Conservation (phyloP, 2,797 vertebrate genomes). For the Syndactyla subalaris region DNA sequence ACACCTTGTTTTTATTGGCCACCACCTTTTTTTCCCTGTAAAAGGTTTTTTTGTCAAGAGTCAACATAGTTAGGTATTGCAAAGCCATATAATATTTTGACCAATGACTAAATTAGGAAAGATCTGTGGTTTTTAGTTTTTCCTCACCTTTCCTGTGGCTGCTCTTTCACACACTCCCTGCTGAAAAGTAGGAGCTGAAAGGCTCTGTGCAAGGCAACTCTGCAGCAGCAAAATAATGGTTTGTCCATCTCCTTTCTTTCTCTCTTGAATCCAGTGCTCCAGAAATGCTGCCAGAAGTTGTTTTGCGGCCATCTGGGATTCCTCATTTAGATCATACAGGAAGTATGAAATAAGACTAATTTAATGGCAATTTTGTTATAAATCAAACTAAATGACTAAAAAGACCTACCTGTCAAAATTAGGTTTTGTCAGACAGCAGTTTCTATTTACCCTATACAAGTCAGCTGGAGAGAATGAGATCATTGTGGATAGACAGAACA, state of each 20-base stretch:
- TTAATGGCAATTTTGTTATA: not conserved
- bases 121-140: not conserved
- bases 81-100: conserved; percentile 16
- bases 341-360: conserved; percentile 19
- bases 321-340: conserved; percentile 11
- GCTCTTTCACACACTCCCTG: not conserved
- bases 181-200: not conserved
- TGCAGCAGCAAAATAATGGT: not conserved
- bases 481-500: conserved; percentile 34
- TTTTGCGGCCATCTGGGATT: not conserved
- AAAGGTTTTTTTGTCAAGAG: conserved; percentile 34
- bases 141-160: not conserved
- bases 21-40: not conserved
- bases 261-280: not conserved
- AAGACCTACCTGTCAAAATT: conserved; percentile 45
- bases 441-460: conserved; percentile 23
- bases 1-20: conserved; percentile 34
- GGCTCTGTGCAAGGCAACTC: not conserved
- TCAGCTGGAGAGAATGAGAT: conserved; percentile 61
- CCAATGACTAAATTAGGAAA: conserved; percentile 8
- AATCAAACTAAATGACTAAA: conserved; percentile 20
- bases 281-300: conserved; percentile 12
- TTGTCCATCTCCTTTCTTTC: not conserved
- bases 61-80: conserved; percentile 22
- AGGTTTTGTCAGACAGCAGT: not conserved